Conservation (phyloP, 2,113 vertebrate species). For the Herpetotheres cachinnans region DNA sequence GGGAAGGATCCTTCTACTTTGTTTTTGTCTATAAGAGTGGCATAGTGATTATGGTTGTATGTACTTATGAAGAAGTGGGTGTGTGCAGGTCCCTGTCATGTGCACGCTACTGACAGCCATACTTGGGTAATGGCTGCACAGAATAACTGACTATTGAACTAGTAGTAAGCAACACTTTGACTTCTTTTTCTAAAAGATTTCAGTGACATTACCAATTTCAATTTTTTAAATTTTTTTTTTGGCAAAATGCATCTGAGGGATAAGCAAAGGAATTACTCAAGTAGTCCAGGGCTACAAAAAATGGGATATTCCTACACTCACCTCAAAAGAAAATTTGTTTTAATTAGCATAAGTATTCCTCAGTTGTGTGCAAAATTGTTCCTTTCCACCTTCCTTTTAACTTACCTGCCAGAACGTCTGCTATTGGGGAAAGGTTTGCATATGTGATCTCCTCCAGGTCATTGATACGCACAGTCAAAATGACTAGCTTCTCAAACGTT, state of each 20-base stretch:
- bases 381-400: neutral
- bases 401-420: too few species aligned
- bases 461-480: neutral
- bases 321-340: neutral
- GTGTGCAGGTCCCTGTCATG: fast-evolving
- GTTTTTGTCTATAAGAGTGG: neutral
- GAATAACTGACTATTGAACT: neutral
- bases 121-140: neutral
- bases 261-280: neutral
- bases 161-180: neutral
- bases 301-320: neutral
- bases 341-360: neutral
- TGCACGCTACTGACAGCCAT: neutral
- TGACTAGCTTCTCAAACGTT: neutral
- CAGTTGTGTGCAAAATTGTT: neutral
- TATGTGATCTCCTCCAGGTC: neutral
- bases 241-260: neutral
- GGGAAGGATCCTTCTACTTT: neutral
- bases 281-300: neutral
- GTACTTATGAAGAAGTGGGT: neutral
- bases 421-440: too few species aligned
- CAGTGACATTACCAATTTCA: neutral
- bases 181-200: neutral
- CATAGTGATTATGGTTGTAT: neutral
- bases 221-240: neutral